Evolutionary conservation across 2,888 invertebrate species (phyloP), one percentile per base, ranked within the genome.

Genomic region (Andrena bucephala): DNA sequence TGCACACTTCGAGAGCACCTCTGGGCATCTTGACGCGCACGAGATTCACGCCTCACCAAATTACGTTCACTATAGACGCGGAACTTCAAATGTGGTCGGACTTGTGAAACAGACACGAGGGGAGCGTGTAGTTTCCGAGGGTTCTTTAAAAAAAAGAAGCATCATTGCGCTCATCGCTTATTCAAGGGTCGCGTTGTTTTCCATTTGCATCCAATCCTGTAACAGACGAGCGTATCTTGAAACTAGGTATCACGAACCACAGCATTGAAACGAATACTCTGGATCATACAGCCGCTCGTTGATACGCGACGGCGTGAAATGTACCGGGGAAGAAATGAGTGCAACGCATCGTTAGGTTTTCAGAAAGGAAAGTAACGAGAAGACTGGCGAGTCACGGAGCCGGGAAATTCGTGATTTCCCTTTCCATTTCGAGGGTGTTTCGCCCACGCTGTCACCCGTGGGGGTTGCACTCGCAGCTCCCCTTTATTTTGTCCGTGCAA

Each of bases 391-490:
- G 2, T 59, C 27, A 2, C 2, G 13, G n/a, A 4, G 20, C 1
- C n/a, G 33, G 13, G 36, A 42, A 65, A 63, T 66, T 57, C 48
- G 16, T 59, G 20, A n/a, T 48, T 42, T 42, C 20, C 24, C 48
- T 13, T 20, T 4, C 48, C 1, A 60, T 10, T 57, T 36, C 52
- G 62, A 3, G 63, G 24, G 0, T 2, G 24, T 54, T 57, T 57
- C 54, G 48, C n/a, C 10, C 29, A 36, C 29, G 10, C 16, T 36
- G 16, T 24, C 27, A 52, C 4, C 20, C 13, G 42, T 42, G 42
- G n/a, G 63, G 24, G 24, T 57, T 24, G 20, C 24, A 4, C 54
- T 36, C 65, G 16, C 50, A 73, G 50, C 74, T 73, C 33, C 59
- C 50, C 36, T 77, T 77, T 66, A 42, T 20, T 48, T 8, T 20